phyloP scores from a whole-genome alignment of 2,888 invertebrate genomes.

The Drosophila vallismaia region DNA sequence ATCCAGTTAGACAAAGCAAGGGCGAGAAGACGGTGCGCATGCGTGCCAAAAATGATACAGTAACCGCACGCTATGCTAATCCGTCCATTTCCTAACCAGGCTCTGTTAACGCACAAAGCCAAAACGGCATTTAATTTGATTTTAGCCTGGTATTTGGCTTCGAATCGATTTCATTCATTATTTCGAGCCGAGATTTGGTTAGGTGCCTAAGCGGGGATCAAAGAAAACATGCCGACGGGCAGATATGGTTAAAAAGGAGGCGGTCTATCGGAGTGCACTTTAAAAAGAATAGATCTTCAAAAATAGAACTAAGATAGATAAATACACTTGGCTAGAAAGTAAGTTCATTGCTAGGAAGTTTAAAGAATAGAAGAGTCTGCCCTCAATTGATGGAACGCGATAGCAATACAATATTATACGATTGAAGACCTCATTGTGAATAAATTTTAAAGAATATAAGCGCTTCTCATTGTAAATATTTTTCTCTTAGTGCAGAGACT shows the following conservation, averaged over 20 bases:
- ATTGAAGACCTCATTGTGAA: too few relatives aligned
- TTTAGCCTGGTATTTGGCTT: slow-evolving; percentile 71
- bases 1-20: slow-evolving; percentile 5
- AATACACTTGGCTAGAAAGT: too few relatives aligned
- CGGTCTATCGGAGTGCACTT: slow-evolving; percentile 9
- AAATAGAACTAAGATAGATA: not conserved
- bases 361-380: too few relatives aligned
- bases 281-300: not conserved
- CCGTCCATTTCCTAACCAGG: slow-evolving; percentile 66
- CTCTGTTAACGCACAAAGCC: slow-evolving; percentile 67
- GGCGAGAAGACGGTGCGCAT: slow-evolving; percentile 44
- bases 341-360: too few relatives aligned
- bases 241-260: slow-evolving; percentile 21
- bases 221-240: slow-evolving; percentile 69
- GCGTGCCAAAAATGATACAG: slow-evolving; percentile 66
- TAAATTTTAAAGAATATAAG: not conserved
- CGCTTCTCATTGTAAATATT: not conserved
- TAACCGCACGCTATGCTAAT: slow-evolving; percentile 64
- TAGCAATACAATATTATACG: too few relatives aligned
- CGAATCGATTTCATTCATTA: slow-evolving; percentile 76
- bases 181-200: slow-evolving; percentile 40
- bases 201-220: slow-evolving; percentile 65
- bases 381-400: too few relatives aligned
- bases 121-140: slow-evolving; percentile 78
- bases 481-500: slow-evolving; percentile 1